Conservation (phyloP, 2,113 vertebrate species). For the Cynoglossus semilaevis region DNA sequence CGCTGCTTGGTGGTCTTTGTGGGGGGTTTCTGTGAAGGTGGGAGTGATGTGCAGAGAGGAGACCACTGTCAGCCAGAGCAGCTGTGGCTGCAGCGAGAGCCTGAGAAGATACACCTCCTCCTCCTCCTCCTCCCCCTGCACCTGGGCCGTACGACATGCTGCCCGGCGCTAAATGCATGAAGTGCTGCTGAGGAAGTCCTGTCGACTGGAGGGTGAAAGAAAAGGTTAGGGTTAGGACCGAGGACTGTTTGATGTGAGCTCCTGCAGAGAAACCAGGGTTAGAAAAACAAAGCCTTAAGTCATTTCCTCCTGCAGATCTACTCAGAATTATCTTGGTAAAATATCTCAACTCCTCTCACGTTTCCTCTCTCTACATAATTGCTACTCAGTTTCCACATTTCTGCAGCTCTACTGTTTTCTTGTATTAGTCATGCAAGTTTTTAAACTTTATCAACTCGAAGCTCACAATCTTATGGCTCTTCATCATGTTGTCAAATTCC, state of each 20-base stretch:
- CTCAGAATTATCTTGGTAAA: too few relatives aligned
- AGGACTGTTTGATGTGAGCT: background rate
- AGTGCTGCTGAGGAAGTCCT: conserved; percentile 84
- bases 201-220: conserved; percentile 70
- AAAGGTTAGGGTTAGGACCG: background rate
- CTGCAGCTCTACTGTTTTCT: too few relatives aligned
- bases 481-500: conserved; percentile 99
- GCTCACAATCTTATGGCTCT: conserved; percentile 94
- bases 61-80: conserved; percentile 79
- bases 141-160: conserved; percentile 82
- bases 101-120: conserved; percentile 70
- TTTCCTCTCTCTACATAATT: too few relatives aligned
- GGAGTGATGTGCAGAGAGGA: conserved; percentile 83
- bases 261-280: background rate
- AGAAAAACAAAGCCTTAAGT: too few relatives aligned
- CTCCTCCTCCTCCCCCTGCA: conserved; percentile 38
- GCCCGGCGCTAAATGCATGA: conserved; percentile 85
- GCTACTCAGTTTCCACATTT: too few relatives aligned
- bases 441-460: background rate
- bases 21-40: conserved; percentile 85
- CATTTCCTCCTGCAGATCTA: too few relatives aligned
- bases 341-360: too few relatives aligned
- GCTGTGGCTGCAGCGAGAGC: conserved; percentile 82
- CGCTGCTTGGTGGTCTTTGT: conserved; percentile 83
- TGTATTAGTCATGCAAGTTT: too few relatives aligned